These are phyloP conservation scores for Garra rufa DNA, from an alignment of 2,113 vertebrate genomes.

Conservation along the genomic window DNA sequence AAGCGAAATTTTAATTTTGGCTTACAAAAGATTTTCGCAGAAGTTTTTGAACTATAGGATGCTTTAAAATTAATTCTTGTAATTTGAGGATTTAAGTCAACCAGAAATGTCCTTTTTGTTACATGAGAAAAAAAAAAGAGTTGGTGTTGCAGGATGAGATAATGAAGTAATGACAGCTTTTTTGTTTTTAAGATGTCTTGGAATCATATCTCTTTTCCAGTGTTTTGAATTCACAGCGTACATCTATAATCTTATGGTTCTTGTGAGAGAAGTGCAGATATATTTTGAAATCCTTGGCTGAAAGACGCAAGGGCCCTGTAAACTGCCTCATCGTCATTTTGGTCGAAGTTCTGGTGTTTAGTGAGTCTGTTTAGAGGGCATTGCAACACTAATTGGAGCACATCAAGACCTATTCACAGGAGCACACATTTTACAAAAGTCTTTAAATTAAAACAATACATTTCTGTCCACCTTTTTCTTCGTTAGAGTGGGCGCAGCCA, in stretches of 20 bases:
- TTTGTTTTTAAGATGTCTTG: neutral
- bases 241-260: neutral
- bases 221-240: neutral
- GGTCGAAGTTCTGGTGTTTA: neutral
- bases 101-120: neutral
- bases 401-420: neutral
- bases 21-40: neutral
- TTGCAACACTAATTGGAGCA: neutral
- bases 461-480: too few relatives aligned
- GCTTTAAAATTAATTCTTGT: neutral
- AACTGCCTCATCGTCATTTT: slow-evolving; percentile 5
- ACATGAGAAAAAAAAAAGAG: too few relatives aligned
- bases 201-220: neutral
- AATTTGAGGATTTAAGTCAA: neutral
- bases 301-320: neutral
- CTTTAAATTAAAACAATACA: neutral
- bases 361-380: slow-evolving; percentile 4
- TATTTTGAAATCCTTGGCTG: slow-evolving; percentile 10
- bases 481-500: too few relatives aligned
- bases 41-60: neutral
- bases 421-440: neutral
- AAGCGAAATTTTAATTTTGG: neutral
- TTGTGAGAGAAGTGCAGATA: slow-evolving; percentile 3
- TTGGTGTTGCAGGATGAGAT: too few relatives aligned
- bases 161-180: neutral